A percentile compares a stretch with the other conserved stretches of the same genome.
Evolutionary conservation across 2,113 vertebrate species (phyloP).

Genomic region (Myiagra hebetior): DNA sequence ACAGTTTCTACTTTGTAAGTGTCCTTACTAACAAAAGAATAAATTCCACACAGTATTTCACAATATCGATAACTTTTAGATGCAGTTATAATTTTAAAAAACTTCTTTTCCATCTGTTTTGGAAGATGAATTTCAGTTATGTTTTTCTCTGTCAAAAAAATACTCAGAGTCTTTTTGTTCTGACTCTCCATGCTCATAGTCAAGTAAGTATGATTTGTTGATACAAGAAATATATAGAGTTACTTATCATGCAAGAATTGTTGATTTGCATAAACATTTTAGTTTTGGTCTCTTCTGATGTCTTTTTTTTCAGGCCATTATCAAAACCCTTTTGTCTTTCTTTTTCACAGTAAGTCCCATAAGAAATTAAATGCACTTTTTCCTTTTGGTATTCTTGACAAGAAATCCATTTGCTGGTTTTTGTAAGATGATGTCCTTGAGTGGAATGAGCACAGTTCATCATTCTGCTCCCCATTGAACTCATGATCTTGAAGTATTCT

Average conservation of each 20-base stretch:
- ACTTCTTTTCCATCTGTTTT: neutral
- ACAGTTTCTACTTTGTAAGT: neutral
- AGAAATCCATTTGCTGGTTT: neutral
- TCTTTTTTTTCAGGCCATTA: neutral
- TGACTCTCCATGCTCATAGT: neutral
- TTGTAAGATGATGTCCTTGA: neutral
- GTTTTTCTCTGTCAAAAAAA: neutral
- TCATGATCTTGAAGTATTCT: neutral
- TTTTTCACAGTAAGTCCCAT: neutral
- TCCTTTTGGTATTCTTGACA: neutral
- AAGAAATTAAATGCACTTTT: neutral
- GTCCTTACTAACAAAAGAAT: neutral
- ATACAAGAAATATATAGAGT: neutral
- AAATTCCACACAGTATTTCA: neutral
- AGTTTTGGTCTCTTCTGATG: neutral
- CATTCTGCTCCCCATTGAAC: neutral
- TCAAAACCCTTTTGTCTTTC: neutral
- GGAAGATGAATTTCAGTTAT: neutral
- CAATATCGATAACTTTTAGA: neutral
- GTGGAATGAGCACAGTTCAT: neutral
- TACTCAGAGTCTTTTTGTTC: neutral
- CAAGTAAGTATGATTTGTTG: neutral
- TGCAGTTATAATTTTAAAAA: neutral
- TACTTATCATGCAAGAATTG: neutral
- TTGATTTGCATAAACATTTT: neutral